Base-by-base conservation (phyloP, 2,113 vertebrate species). In the Poeciliopsis turrubarensis region DNA sequence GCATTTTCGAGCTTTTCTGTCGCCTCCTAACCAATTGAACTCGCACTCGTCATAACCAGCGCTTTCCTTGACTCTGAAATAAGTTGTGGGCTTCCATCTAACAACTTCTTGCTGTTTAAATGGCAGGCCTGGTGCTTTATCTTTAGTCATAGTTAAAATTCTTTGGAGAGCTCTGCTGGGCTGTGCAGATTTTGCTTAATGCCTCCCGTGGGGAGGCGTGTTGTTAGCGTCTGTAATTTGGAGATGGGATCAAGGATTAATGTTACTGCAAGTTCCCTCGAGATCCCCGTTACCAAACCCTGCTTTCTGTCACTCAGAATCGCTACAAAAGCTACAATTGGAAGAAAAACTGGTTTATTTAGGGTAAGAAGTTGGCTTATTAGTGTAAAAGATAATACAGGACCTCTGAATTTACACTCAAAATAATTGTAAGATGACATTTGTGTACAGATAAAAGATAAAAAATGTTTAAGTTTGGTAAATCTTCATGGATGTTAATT, bases 141-240 rank as follows among this genome's bases (percentile, higher is more conserved):
- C 22, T 64, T 17, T 63, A 26, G 41, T 66, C 26, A 30, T 27
- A 11, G 60, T 57, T 72, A 41, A 39, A 61, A 75, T 32, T 86
- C 62, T 65, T 54, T 27, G 14, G 67, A 37, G 69, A 60, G 68
- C 64, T 83, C 19, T 73, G 85, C 68, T 71, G 60, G 70, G 61
- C 51, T 32, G 26, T 75, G 76, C 47, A 75, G 64, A 32, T 39
- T 76, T 70, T 29, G 31, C 44, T 77, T 72, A 41, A 78, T 2
- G 70, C 34, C 81, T 72, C 83, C 74, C 88, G 88, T 71, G 73
- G 92, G 90, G 88, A 92, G 92, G 77, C 89, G 64, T 74, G 85
- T 80, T 72, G 65, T 91, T 88, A 86, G 67, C 1, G 44, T 61
- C 54, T n/a, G 63, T 61, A 68, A 13, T 67, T 81, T 13, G 31